Evolutionary conservation across 2,888 invertebrate genomes (phyloP).

Genomic region (Iphiclides podalirius): DNA sequence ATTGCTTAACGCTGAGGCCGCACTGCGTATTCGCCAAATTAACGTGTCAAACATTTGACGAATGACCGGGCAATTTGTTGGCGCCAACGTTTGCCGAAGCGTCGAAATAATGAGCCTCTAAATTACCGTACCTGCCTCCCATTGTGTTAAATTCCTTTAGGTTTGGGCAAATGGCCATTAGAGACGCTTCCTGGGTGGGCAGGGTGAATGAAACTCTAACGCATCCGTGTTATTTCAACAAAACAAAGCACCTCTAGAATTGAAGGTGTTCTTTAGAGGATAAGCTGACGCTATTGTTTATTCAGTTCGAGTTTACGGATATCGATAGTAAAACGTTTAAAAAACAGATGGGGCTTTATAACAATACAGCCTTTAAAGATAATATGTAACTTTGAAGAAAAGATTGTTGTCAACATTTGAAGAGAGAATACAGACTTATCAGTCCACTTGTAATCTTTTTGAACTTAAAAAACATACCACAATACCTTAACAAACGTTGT

Average conservation of each 20-base stretch:
- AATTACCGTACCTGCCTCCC: slow-evolving; percentile 27
- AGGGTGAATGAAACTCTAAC: slow-evolving; percentile 27
- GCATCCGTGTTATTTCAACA: neutral
- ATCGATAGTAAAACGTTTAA: too few relatives aligned
- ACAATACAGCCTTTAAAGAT: too few relatives aligned
- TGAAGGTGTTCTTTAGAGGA: neutral
- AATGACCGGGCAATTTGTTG: slow-evolving; percentile 39
- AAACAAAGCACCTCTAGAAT: slow-evolving; percentile 8
- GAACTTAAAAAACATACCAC: neutral
- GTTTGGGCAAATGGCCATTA: slow-evolving; percentile 13
- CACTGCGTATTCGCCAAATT: slow-evolving; percentile 44
- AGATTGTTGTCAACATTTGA: too few relatives aligned
- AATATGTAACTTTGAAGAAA: too few relatives aligned
- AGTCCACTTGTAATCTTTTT: neutral
- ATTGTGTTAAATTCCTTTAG: slow-evolving; percentile 24
- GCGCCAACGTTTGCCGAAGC: slow-evolving; percentile 37
- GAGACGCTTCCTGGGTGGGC: slow-evolving; percentile 32
- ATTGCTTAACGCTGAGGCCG: slow-evolving; percentile 2
- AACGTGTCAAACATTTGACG: slow-evolving; percentile 49
- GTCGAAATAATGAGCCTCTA: slow-evolving; percentile 30
- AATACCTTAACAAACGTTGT: neutral
- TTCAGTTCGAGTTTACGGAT: neutral
- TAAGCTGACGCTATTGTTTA: neutral
- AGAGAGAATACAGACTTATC: too few relatives aligned
- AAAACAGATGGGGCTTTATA: too few relatives aligned